Evolutionary conservation across 2,888 invertebrate species (phyloP).

Genomic region (Rotaria socialis): DNA sequence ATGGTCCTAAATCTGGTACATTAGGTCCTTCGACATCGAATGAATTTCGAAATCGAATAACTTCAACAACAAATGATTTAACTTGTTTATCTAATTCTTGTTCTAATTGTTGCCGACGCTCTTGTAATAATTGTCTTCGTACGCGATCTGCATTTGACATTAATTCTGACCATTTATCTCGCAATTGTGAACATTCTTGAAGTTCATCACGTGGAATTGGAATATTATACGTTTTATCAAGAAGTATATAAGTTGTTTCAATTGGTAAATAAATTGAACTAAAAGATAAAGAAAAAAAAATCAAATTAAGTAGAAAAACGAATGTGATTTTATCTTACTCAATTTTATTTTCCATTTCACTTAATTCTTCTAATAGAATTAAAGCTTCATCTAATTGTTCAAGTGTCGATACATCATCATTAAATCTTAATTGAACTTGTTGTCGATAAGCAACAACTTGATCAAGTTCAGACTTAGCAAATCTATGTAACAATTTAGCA

Average conservation of each 20-base stretch:
- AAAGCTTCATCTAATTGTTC: conserved; percentile 59
- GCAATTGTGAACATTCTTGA: conserved; percentile 55
- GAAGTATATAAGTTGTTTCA: conserved; percentile 57
- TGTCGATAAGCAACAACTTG: conserved; percentile 39
- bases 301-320: background rate
- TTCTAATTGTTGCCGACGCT: conserved; percentile 57
- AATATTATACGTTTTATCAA: conserved; percentile 50
- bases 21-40: conserved; percentile 55
- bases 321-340: conserved; percentile 50
- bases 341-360: conserved; percentile 60
- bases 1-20: conserved; percentile 52
- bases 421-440: conserved; percentile 54
- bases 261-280: conserved; percentile 56
- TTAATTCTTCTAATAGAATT: conserved; percentile 57
- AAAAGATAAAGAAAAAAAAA: background rate
- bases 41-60: conserved; percentile 59
- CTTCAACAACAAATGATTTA: conserved; percentile 60
- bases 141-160: conserved; percentile 57
- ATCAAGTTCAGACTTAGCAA: conserved; percentile 51
- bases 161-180: conserved; percentile 56
- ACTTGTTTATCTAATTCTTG: conserved; percentile 60
- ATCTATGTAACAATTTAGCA: conserved; percentile 57
- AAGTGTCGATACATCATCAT: conserved; percentile 55
- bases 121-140: conserved; percentile 55
- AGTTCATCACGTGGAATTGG: conserved; percentile 53